Percentiles rank a stretch among this genome's conserved stretches.
Evolutionary conservation across 2,797 vertebrate species (phyloP).

Genomic region (Rhabdophis nuchalis): DNA sequence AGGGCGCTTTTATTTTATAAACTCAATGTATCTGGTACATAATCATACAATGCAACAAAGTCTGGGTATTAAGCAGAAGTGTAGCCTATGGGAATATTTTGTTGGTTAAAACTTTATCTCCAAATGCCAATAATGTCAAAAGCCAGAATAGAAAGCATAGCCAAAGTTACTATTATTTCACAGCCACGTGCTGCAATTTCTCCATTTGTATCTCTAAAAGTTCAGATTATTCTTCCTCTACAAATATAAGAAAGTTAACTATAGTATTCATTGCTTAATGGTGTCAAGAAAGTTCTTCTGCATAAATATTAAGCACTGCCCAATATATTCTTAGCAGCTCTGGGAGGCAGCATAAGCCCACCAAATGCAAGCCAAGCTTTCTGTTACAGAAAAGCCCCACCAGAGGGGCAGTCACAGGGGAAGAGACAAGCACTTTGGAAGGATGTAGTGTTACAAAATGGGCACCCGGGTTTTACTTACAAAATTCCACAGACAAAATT

Average conservation of each 20-base stretch:
- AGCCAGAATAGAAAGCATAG: background rate
- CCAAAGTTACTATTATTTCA: background rate
- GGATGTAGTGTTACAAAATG: background rate
- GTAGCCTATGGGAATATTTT: background rate
- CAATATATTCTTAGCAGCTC: slow-evolving; percentile 22
- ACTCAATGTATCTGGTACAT: background rate
- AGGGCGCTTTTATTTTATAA: background rate
- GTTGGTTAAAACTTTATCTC: background rate
- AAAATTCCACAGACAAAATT: slow-evolving; percentile 13
- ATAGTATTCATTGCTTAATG: background rate
- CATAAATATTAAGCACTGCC: background rate
- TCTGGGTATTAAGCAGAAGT: background rate
- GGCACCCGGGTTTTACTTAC: background rate
- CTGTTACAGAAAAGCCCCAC: background rate
- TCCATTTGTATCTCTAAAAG: background rate
- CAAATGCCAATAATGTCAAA: background rate
- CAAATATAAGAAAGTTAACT: background rate
- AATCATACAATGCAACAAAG: background rate
- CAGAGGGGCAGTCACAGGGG: background rate
- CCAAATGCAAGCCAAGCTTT: slow-evolving; percentile 14
- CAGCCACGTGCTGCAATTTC: background rate
- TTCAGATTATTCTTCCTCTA: background rate
- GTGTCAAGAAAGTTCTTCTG: background rate
- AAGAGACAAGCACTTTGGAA: background rate
- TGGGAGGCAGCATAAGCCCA: slow-evolving; percentile 38